Base-by-base conservation (phyloP, 2,797 vertebrate genomes). In the Liasis olivaceus region DNA sequence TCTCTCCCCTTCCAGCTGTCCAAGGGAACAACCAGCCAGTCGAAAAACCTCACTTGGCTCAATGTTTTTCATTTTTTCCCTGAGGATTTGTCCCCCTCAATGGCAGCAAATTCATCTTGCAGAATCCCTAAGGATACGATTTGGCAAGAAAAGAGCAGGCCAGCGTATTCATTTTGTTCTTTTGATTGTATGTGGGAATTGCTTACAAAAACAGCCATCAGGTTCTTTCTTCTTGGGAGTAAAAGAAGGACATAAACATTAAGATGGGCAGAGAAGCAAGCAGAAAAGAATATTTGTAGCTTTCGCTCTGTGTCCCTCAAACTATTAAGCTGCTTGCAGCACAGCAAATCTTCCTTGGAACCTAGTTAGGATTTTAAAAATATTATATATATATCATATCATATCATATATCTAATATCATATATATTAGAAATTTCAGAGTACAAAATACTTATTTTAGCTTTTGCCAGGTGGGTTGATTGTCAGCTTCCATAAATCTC, bases 1-100 rank as follows among this genome's bases (percentile, higher is more conserved):
- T 94, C 92, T 24, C 51, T 56, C 89, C 63, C 72, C 85, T 97
- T 95, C 95, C 95, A 92, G n/a, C 90, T 94, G 94, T 95, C 92
- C 90, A 92, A 59, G 15, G 85, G 92, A 94, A 90, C 62, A 92
- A 94, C 1, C 93, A 89, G 47, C 91, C 93, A 89, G 6, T 36
- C 88, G 92, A 91, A 72, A 88, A 87, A 28, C 62, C 13, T 36
- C 9, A 89, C 92, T 93, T 5, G 42, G 3, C 13, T 85, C 81
- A 90, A 88, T 31, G 85, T 91, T 96, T 96, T 93, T 93, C 90
- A 93, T 93, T 17, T 2, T 90, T 94, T 92, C 26, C 20, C 9
- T 17, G 62, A 60, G 63, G 85, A 22, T 69, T 15, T 20, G 20
- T 13, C 47, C 6, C 26, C 15, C 92, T 90, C 91, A 31, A 14